Conservation (phyloP, 64 coral and sea anemone genomes). For the Stichodactyla mertensii region DNA sequence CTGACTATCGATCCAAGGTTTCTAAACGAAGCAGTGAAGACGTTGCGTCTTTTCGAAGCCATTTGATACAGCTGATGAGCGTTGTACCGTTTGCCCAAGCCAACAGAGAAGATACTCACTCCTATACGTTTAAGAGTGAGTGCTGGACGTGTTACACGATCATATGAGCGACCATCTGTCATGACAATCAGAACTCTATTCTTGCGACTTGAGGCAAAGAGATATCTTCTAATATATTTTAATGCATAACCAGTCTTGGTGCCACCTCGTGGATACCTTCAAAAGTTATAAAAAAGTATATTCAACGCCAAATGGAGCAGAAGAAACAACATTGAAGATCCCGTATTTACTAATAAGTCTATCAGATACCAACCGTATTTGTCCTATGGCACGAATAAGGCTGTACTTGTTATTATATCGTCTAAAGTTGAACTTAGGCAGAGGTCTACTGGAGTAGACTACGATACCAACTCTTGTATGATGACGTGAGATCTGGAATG, state of each 20-base stretch:
- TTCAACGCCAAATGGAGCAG: too few relatives aligned
- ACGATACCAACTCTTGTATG: conserved; percentile 66
- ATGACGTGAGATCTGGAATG: conserved; percentile 61
- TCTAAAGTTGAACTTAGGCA: conserved; percentile 53
- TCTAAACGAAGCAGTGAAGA: conserved; percentile 53
- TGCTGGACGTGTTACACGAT: conserved; percentile 22
- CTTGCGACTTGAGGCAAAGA: conserved; percentile 51
- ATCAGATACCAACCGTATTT: conserved; percentile 25
- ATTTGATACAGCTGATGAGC: conserved; percentile 31
- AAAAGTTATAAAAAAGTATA: too few relatives aligned
- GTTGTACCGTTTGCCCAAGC: conserved; percentile 51
- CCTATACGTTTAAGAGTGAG: conserved; percentile 24
- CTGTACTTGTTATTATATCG: conserved; percentile 26
- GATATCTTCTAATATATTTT: conserved; percentile 18
- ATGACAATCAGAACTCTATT: conserved; percentile 50
- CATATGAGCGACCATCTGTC: conserved; percentile 52
- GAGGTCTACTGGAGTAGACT: conserved; percentile 27
- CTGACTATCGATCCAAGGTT: conserved; percentile 49
- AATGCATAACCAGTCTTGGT: conserved; percentile 68
- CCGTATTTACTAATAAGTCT: background rate
- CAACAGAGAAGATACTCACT: conserved; percentile 33
- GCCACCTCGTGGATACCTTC: conserved; percentile 46
- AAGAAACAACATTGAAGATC: background rate
- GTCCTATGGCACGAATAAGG: conserved; percentile 39
- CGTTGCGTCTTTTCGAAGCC: conserved; percentile 38